These are phyloP conservation scores for Hypomecis atomaria DNA, from an alignment of 2,888 invertebrate genomes.

Conservation along the genomic window DNA sequence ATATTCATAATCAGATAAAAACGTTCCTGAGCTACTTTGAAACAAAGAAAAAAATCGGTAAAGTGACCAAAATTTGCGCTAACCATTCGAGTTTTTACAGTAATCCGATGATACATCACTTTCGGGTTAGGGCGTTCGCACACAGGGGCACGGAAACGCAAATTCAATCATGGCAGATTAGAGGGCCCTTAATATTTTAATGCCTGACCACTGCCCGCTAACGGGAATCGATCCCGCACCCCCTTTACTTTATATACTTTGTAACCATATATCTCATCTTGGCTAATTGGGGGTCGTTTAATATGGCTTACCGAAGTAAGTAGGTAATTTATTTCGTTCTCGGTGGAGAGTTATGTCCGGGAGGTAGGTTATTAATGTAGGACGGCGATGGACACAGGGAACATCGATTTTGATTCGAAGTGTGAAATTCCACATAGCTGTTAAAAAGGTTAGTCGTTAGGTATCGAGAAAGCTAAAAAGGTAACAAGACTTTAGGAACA, in stretches of 20 bases:
- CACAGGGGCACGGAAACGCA: constrained; percentile 69
- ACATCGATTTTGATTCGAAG: constrained; percentile 22
- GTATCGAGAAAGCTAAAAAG: neutral
- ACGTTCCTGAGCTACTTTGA: too few species aligned
- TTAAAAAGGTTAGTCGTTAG: neutral
- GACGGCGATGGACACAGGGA: constrained; percentile 31
- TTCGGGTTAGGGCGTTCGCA: constrained; percentile 62
- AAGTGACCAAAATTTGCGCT: neutral
- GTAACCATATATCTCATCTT: constrained; percentile 77
- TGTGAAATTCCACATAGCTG: constrained; percentile 32
- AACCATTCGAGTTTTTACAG: constrained; percentile 46
- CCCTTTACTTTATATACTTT: constrained; percentile 70
- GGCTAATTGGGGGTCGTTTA: constrained; percentile 83
- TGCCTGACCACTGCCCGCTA: constrained; percentile 81
- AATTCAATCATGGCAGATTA: constrained; percentile 84
- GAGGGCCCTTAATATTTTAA: constrained; percentile 81
- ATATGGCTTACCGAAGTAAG: constrained; percentile 83
- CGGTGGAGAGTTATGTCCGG: constrained; percentile 62
- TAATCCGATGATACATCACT: constrained; percentile 61
- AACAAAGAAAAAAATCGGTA: too few species aligned
- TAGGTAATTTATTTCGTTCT: constrained; percentile 80
- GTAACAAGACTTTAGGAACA: neutral
- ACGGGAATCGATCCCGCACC: constrained; percentile 74
- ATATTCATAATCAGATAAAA: too few species aligned
- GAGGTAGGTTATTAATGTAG: constrained; percentile 51